Conservation (phyloP, 2,888 invertebrate species). For the Pristionchus mayeri region DNA sequence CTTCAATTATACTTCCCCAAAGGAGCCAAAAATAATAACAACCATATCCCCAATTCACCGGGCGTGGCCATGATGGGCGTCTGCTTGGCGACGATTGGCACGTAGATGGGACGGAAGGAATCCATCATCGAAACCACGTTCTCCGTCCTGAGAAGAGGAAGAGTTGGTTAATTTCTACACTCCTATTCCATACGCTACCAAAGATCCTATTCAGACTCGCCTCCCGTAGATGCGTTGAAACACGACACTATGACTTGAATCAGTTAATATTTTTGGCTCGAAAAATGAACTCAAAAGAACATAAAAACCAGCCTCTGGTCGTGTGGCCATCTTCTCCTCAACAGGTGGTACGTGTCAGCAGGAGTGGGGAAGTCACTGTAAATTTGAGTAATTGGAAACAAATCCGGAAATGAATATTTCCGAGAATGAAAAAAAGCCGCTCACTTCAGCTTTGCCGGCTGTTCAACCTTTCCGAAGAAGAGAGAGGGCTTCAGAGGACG, state of each 20-base stretch:
- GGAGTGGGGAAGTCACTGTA: conserved; percentile 38
- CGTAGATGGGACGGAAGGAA: conserved; percentile 40
- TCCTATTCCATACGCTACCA: no score
- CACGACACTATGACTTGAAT: no score
- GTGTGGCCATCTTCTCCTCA: conserved; percentile 17
- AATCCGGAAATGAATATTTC: background rate
- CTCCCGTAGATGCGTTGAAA: no score
- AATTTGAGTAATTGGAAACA: background rate
- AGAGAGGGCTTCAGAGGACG: background rate
- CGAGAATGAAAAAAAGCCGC: background rate
- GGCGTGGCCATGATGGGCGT: background rate
- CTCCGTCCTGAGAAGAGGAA: conserved; percentile 5
- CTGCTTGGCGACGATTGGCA: conserved; percentile 24
- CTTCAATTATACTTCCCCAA: no score
- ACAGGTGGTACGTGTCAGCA: background rate
- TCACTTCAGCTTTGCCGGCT: conserved; percentile 17
- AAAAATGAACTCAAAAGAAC: background rate
- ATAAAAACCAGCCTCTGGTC: background rate
- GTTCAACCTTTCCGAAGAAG: conserved; percentile 39
- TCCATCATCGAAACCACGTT: conserved; percentile 47
- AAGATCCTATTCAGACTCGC: no score
- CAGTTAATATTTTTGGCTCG: background rate
- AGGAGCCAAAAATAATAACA: background rate
- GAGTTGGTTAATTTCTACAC: no score
- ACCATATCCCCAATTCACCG: background rate